Base-by-base conservation (phyloP, 2,888 invertebrate species). In the Amblyjoppa fuscipennis region DNA sequence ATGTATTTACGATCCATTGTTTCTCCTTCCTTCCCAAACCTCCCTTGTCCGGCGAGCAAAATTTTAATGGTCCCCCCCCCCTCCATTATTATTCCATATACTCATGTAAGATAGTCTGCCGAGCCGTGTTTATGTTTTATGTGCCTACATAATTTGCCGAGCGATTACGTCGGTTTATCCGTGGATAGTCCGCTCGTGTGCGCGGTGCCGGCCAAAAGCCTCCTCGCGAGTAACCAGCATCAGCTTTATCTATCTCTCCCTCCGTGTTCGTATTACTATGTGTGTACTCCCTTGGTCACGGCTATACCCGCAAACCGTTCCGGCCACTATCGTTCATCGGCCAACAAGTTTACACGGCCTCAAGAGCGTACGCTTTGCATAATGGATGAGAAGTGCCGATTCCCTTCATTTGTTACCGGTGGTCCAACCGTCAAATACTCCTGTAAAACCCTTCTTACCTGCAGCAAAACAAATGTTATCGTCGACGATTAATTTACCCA, bases 151-250 rank as follows among this genome's bases (percentile, higher is more conserved):
- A 76, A 82, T 92, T 91, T 91, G 90, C 89, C 87, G 76, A 84
- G 89, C 90, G 88, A 92, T 91, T 91, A 91, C 89, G 87, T 86
- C 83, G 88, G 87, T 89, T 89, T 90, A 89, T 89, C 86, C 86
- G 76, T n/a, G 69, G 28, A 69, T 81, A 75, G 34, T 51, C 59
- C 59, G 38, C 66, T 38, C 53, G 38, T 49, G 20, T 9, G 38
- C 38, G 76, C 56, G 53, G 20, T 25, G 28, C 11, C 31, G 53
- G 68, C 56, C 68, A 38, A 68, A 77, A 34, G 51, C 38, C 53
- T 51, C 38, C 38, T 20, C 38, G 34, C 20, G 59, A 59, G 25
- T 56, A 70, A 70, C 59, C 69, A 31, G 28, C 69, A 61, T 61
- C 45, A 45, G 78, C 31, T 69, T 28, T 59, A 20, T 66, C 38